A percentile compares a stretch with the other conserved stretches of the same genome.
These are phyloP conservation scores for Oedothorax gibbosus DNA, from an alignment of 1,140 invertebrate genomes.

Conservation along the genomic window DNA sequence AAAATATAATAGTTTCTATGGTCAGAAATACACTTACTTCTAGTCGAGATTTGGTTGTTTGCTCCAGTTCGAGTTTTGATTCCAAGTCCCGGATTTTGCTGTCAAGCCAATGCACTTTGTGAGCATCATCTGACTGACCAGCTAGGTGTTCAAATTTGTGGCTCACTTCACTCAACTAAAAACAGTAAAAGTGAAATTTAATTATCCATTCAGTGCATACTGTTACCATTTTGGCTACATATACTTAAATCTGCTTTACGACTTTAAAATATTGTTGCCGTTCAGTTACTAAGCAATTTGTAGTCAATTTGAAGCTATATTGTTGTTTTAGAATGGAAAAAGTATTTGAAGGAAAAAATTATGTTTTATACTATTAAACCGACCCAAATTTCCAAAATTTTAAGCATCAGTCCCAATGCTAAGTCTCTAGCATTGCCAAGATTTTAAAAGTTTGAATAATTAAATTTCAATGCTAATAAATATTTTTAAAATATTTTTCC, in stretches of 20 bases:
- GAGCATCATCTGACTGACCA: slow-evolving; percentile 82
- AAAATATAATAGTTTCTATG: too few species aligned
- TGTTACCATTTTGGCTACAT: background rate
- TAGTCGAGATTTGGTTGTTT: slow-evolving; percentile 82
- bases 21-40: slow-evolving; percentile 70
- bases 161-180: slow-evolving; percentile 77
- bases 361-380: too few species aligned
- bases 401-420: too few species aligned
- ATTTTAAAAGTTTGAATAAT: too few species aligned
- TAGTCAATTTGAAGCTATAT: too few species aligned
- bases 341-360: background rate
- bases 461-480: too few species aligned
- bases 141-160: slow-evolving; percentile 81
- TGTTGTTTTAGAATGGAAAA: too few species aligned
- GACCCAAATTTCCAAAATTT: too few species aligned
- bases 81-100: slow-evolving; percentile 88
- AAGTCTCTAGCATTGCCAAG: too few species aligned
- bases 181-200: background rate
- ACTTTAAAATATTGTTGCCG: background rate
- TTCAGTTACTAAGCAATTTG: too few species aligned
- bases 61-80: slow-evolving; percentile 88
- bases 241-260: background rate
- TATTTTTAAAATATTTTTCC: too few species aligned
- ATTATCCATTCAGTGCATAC: background rate
- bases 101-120: slow-evolving; percentile 78